Percentiles rank a stretch among this genome's conserved stretches.
Conservation (phyloP, 2,797 vertebrate species). For the Capromys pilorides region DNA sequence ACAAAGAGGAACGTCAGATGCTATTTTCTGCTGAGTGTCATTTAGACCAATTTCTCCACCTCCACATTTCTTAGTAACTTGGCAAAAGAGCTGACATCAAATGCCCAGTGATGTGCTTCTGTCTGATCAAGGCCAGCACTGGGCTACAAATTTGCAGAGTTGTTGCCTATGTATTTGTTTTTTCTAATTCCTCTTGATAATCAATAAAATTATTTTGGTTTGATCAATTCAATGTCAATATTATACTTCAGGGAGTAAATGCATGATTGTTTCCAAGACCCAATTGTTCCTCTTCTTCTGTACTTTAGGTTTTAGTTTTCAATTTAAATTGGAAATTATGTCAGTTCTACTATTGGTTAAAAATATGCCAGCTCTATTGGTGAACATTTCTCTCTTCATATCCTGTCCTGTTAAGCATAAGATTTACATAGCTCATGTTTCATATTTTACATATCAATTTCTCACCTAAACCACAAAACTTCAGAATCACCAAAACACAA, state of each 20-base stretch:
- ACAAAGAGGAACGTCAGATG: conserved; percentile 51
- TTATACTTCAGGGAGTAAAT: neutral
- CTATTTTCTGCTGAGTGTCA: conserved; percentile 32
- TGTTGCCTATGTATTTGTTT: conserved; percentile 29
- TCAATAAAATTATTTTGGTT: conserved; percentile 13
- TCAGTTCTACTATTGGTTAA: neutral
- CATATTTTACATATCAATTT: neutral
- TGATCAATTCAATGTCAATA: neutral
- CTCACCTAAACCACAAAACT: neutral
- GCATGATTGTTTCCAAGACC: neutral
- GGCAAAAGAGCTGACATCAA: conserved; percentile 16
- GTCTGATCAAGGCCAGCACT: neutral
- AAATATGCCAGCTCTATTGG: neutral
- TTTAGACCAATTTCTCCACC: conserved; percentile 48
- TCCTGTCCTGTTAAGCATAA: neutral
- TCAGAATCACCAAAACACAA: neutral
- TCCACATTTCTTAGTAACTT: neutral
- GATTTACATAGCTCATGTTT: neutral
- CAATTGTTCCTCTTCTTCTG: neutral
- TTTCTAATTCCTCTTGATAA: conserved; percentile 31
- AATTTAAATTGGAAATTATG: neutral
- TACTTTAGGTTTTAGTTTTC: conserved; percentile 52
- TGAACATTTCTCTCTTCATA: neutral
- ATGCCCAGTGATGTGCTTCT: neutral
- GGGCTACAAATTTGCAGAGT: neutral